Evolutionary conservation across 2,888 invertebrate species (phyloP).

Genomic region (Cantharis nigra): DNA sequence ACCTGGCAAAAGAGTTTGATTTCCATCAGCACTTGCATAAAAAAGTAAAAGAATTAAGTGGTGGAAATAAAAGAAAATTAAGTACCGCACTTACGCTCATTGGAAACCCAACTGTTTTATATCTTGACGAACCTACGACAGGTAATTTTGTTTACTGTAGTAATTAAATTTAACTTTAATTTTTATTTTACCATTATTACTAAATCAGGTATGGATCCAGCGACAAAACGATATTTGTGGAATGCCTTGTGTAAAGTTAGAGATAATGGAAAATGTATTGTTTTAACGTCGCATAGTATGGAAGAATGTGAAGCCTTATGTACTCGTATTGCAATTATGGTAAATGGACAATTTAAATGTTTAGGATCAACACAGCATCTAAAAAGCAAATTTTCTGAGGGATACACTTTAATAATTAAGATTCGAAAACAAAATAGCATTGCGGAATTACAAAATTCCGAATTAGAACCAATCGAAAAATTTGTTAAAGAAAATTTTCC

Average conservation of each 20-base stretch:
- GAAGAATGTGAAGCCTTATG: constrained; percentile 87
- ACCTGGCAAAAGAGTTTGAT: constrained; percentile 54
- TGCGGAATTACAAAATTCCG: constrained; percentile 26
- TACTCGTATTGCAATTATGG: constrained; percentile 81
- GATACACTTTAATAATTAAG: constrained; percentile 55
- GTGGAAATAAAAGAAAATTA: constrained; percentile 63
- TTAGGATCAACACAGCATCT: constrained; percentile 81
- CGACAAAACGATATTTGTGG: constrained; percentile 82
- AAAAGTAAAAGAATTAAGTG: constrained; percentile 55
- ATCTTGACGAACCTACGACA: constrained; percentile 61
- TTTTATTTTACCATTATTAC: no score
- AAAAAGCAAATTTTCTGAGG: constrained; percentile 77
- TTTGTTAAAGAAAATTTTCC: constrained; percentile 48
- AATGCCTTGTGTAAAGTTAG: constrained; percentile 70
- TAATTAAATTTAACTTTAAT: neutral
- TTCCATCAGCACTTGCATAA: constrained; percentile 56
- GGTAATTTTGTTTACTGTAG: constrained; percentile 46
- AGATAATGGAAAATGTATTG: constrained; percentile 73
- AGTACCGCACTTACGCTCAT: constrained; percentile 61
- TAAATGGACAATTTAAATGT: constrained; percentile 81
- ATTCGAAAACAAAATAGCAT: constrained; percentile 45
- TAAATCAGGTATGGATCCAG: constrained; percentile 76
- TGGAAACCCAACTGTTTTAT: constrained; percentile 61
- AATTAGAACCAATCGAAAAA: constrained; percentile 13
- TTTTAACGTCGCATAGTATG: constrained; percentile 87